phyloP scores from a whole-genome alignment of 2,113 vertebrate species.

The Zosterops japonicus region DNA sequence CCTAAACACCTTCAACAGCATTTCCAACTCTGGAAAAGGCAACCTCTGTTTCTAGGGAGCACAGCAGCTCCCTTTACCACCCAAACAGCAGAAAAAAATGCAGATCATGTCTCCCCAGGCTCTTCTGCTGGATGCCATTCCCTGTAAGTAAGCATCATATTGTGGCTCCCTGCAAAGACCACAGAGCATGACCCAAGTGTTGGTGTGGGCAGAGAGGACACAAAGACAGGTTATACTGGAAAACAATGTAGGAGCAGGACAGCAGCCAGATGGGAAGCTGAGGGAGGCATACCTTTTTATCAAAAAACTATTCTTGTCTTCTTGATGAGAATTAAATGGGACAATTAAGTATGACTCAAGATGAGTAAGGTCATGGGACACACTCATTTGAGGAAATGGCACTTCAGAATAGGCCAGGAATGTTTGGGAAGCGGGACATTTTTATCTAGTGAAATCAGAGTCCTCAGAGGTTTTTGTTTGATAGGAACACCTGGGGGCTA shows the following conservation, averaged over 20 bases:
- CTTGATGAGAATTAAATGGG: background rate
- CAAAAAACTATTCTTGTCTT: background rate
- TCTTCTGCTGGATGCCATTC: background rate
- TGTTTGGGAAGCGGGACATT: background rate
- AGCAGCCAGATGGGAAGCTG: background rate
- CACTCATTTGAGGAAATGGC: background rate
- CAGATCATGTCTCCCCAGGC: rapidly evolving
- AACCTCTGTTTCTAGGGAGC: background rate
- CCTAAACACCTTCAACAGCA: background rate
- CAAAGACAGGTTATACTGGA: background rate
- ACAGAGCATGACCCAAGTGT: too few species aligned
- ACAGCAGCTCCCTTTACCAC: background rate
- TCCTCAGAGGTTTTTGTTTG: background rate
- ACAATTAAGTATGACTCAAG: background rate
- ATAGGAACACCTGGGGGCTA: background rate
- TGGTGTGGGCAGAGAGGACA: background rate
- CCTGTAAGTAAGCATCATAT: rapidly evolving
- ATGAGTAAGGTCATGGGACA: background rate
- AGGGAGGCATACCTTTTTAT: background rate
- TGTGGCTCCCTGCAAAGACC: background rate
- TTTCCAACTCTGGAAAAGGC: background rate
- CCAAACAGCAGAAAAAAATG: background rate
- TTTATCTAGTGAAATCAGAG: background rate
- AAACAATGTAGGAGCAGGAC: background rate
- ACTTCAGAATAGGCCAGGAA: background rate